A percentile compares a stretch with the other conserved stretches of the same genome.
Conservation (phyloP, 2,888 invertebrate species). For the Aphrophora alni region DNA sequence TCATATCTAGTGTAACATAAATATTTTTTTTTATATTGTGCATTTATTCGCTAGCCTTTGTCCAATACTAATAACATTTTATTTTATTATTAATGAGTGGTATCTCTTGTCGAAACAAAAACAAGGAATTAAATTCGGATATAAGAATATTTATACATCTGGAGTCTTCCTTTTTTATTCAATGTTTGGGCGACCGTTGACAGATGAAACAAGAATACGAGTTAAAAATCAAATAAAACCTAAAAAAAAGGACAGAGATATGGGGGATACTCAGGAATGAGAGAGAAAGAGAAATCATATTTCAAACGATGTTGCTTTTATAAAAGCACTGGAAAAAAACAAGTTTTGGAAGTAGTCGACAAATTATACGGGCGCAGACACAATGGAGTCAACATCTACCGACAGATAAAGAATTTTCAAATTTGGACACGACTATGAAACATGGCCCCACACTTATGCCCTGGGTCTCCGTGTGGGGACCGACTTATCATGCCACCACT, state of each 20-base stretch:
- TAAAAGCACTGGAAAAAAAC: constrained; percentile 28
- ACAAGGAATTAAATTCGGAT: not conserved
- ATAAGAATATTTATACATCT: not conserved
- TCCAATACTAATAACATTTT: not conserved
- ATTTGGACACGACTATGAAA: constrained; percentile 24
- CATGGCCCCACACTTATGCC: not conserved
- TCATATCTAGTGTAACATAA: no score
- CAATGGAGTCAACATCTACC: constrained; percentile 38
- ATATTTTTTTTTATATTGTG: no score
- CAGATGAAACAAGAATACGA: constrained; percentile 25
- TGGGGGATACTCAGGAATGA: constrained; percentile 7
- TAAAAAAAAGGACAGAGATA: constrained; percentile 19
- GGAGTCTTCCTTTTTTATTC: constrained; percentile 20
- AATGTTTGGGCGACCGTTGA: constrained; percentile 28
- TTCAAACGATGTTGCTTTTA: constrained; percentile 28
- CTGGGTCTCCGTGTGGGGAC: not conserved
- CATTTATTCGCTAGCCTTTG: not conserved
- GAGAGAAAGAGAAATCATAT: constrained; percentile 34
- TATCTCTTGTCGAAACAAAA: not conserved
- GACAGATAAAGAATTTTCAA: constrained; percentile 37
- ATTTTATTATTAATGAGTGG: not conserved
- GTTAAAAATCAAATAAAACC: constrained; percentile 19
- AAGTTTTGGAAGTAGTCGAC: constrained; percentile 27
- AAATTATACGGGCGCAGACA: constrained; percentile 30
- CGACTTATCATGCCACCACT: not conserved